Evolutionary conservation across 2,797 vertebrate species (phyloP), one percentile per base, ranked within the genome.

Genomic region (Pseudomugil gertrudae): DNA sequence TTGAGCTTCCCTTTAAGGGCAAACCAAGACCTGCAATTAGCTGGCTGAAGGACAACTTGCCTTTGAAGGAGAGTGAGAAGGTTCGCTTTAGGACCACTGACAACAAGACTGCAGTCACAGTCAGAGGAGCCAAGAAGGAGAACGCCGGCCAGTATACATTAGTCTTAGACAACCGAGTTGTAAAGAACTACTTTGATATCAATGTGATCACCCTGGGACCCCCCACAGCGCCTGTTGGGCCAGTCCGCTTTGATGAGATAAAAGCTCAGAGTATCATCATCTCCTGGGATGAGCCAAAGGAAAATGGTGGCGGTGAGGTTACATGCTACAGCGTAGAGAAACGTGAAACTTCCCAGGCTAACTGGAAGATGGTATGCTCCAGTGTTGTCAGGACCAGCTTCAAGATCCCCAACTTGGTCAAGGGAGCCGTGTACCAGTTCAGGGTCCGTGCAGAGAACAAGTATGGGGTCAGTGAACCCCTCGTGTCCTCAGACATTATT

Each of bases 331-430:
- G 95, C 51, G 95, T 99, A 75, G 98, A 99, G 85, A 99, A 98
- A 84, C 94, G 96, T 65, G 97, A 99, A 93, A 95, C 95, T 52
- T 96, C 96, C 71, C 96, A 98, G 71, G 95, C 96, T 69, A 96
- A 95, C 73, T 99, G 98, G 98, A 99, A 99, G 85, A 94, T 99
- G 87, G 95, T 99, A 74, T 99, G 97, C 79, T 98, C 97, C 1
- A 98, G 97, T 79, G 96, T 97, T 74, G 93, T 96, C 69, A 96
- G 96, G 79, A 95, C 95, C 50, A 94, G 92, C 47, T 98, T 97
- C 82, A 99, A 99, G 90, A 95, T 98, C 81, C 91, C 96, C 69
- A 99, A 99, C 88, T 90, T 99, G 71, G 92, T 96, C 68, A 98
- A 96, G 89, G 97, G 95, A 78, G 92, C 91, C 17, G 91, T 95